Base-by-base conservation (phyloP, 2,888 invertebrate genomes). In the Argynnis bischoffii region DNA sequence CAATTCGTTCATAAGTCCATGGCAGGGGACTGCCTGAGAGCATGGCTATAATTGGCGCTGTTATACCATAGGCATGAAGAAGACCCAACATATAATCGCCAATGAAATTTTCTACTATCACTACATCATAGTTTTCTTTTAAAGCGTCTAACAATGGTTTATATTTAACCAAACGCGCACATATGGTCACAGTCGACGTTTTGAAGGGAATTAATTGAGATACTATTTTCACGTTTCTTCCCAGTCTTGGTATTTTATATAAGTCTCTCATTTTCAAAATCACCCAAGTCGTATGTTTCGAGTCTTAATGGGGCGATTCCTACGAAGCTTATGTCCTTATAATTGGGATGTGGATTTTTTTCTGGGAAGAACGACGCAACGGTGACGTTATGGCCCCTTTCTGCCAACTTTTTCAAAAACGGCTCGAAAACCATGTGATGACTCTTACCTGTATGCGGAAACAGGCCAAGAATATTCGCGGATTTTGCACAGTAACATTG, bases 41-140 rank as follows among this genome's bases (percentile, higher is more conserved):
- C 41, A 94, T 72, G 0, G 92, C 93, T 11, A 95, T 84, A 2
- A 94, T 85, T 0, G 95, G 95, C 6, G 93, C 92, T 63, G 92
- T 87, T 67, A 86, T 74, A 0, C 84, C 85, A 73, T 95, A 88
- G 35, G 93, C 78, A 79, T 95, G 90, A 0, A 93, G 90, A 63
- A 95, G 82, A 0, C 94, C 95, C 59, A 95, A 80, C 82, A 94
- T 93, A 69, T 95, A 95, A 74, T 95, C 95, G 47, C 94, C 93
- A 73, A 93, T 94, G 73, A 95, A 95, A 71, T 93, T 90, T 79
- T 95, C 95, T 26, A 94, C 89, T 11, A 95, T 79, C 13, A 95
- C 82, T 14, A 95, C 77, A 78, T 96, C 96, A 73, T 95, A 96
- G n/a, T 90, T 84, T 48, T 81, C 81, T 70, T 85, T 81, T 73